A percentile compares a stretch with the other conserved stretches of the same genome.
These are phyloP conservation scores for Empis stercorea DNA, from an alignment of 2,888 invertebrate genomes.

Conservation along the genomic window DNA sequence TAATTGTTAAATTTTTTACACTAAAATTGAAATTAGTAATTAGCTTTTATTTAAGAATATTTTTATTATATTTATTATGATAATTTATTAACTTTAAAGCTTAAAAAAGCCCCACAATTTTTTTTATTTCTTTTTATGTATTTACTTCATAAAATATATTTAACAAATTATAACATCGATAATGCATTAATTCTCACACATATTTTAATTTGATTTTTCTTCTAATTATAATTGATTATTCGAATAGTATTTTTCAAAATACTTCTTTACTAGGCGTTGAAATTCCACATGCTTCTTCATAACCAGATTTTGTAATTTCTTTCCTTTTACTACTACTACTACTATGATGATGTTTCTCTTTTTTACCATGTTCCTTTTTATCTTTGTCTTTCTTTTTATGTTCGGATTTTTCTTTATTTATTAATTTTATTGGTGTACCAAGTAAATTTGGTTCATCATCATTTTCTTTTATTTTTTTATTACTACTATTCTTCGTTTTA, in stretches of 20 bases:
- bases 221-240: too few relatives aligned
- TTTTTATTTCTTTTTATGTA: background rate
- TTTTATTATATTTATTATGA: too few relatives aligned
- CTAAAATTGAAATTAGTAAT: too few relatives aligned
- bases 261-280: slow-evolving; percentile 85
- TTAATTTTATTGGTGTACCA: slow-evolving; percentile 30
- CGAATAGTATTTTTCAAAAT: slow-evolving; percentile 33
- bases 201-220: background rate
- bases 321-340: slow-evolving; percentile 11
- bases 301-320: slow-evolving; percentile 51
- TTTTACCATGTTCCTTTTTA: slow-evolving; percentile 16
- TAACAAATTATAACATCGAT: background rate
- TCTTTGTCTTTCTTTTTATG: slow-evolving; percentile 30
- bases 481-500: slow-evolving; percentile 17
- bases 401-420: slow-evolving; percentile 23
- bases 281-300: slow-evolving; percentile 83
- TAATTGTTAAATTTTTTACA: too few relatives aligned
- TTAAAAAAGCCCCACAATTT: slow-evolving; percentile 1
- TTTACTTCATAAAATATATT: background rate
- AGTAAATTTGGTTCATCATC: slow-evolving; percentile 25
- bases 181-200: too few relatives aligned
- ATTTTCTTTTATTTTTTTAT: slow-evolving; percentile 16
- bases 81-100: slow-evolving; percentile 11
- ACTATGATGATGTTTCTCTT: slow-evolving; percentile 18
- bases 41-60: too few relatives aligned